These are phyloP conservation scores for Idaea biselata DNA, from an alignment of 2,888 invertebrate genomes.

Conservation along the genomic window DNA sequence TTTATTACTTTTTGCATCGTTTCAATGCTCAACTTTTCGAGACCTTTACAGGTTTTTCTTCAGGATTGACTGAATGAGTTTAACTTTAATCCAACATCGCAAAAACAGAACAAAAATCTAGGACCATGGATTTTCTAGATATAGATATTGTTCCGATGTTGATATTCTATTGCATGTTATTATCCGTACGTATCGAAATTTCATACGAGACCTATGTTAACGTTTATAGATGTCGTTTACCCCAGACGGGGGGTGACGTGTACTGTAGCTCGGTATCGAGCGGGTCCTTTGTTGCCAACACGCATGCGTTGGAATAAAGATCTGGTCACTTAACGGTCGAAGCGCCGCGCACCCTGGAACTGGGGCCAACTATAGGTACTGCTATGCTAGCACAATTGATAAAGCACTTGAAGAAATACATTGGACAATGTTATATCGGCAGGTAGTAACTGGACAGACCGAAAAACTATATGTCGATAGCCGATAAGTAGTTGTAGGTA, in stretches of 20 bases:
- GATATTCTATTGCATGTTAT: conserved; percentile 5
- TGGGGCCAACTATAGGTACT: not conserved
- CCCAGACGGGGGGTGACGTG: conserved; percentile 62
- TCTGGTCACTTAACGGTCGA: conserved; percentile 36
- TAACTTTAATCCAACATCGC: too few relatives aligned
- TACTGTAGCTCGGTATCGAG: conserved; percentile 48
- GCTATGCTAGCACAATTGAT: not conserved
- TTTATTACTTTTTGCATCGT: too few relatives aligned
- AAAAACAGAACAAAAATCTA: too few relatives aligned
- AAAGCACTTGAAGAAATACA: not conserved
- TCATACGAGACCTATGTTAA: conserved; percentile 69
- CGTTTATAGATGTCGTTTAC: conserved; percentile 65
- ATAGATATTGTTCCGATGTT: not conserved
- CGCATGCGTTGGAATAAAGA: conserved; percentile 57
- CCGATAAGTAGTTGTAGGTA: not conserved
- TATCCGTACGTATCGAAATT: not conserved
- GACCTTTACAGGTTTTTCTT: too few relatives aligned
- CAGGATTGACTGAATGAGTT: too few relatives aligned
- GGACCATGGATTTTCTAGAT: too few relatives aligned
- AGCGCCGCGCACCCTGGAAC: conserved; percentile 27
- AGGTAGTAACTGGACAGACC: not conserved
- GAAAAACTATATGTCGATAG: not conserved
- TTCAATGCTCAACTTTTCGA: too few relatives aligned
- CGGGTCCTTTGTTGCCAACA: conserved; percentile 24
- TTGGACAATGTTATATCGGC: not conserved